Evolutionary conservation across 2,797 vertebrate species (phyloP).

Genomic region (Streptopelia turtur): DNA sequence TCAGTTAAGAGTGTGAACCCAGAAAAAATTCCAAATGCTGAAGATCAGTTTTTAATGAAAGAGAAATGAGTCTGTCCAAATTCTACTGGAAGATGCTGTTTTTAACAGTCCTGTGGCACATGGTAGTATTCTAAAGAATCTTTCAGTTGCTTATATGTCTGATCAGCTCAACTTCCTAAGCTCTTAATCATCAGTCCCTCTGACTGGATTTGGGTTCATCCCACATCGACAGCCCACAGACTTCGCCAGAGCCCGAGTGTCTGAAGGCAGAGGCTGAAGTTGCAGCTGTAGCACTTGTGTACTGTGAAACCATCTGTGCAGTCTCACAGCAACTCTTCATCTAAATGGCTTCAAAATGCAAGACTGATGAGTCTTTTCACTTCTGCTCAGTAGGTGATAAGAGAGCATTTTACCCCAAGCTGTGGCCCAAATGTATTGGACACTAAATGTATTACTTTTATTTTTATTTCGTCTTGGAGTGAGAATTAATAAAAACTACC

Average conservation of each 20-base stretch:
- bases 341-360: neutral
- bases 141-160: neutral
- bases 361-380: neutral
- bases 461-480: constrained; percentile 8
- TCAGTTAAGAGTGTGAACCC: neutral
- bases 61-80: neutral
- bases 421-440: neutral
- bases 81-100: neutral
- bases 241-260: neutral
- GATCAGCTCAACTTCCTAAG: neutral
- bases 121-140: neutral
- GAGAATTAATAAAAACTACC: neutral
- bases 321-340: neutral
- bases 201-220: neutral
- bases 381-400: constrained; percentile 6
- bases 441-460: neutral
- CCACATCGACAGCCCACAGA: neutral
- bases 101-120: neutral
- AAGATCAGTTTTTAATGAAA: neutral
- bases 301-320: constrained; percentile 44
- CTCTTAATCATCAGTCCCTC: neutral
- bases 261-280: neutral
- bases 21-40: neutral
- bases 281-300: neutral
- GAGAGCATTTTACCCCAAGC: constrained; percentile 7